phyloP scores from a whole-genome alignment of 2,113 vertebrate species.

The Grus americana region DNA sequence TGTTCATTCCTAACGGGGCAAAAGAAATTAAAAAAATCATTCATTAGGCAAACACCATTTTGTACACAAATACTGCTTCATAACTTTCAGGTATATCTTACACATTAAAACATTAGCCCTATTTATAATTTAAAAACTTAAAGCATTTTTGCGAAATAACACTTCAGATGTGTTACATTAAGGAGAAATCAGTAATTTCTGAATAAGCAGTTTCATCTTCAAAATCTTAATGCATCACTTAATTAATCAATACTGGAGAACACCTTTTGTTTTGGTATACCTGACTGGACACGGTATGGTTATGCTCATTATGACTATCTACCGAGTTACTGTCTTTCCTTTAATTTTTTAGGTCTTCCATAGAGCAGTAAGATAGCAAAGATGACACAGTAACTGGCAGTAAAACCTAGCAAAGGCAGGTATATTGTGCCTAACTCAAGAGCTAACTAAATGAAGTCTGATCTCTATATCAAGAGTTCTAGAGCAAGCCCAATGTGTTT shows the following conservation, averaged over 20 bases:
- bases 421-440: not conserved
- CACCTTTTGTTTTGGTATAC: not conserved
- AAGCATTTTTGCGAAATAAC: not conserved
- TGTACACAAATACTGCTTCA: not conserved
- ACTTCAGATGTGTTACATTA: accelerated
- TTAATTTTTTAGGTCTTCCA: not conserved
- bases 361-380: not conserved
- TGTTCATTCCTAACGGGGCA: constrained; percentile 89
- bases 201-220: not conserved
- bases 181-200: not conserved
- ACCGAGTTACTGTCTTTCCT: not conserved
- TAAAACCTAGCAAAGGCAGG: not conserved
- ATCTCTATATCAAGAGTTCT: not conserved
- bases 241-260: not conserved
- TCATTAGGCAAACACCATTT: not conserved
- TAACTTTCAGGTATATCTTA: not conserved
- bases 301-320: not conserved
- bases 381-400: not conserved
- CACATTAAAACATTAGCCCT: not conserved
- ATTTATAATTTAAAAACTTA: not conserved
- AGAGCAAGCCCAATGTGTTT: not conserved
- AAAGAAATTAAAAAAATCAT: not conserved
- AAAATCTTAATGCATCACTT: not conserved
- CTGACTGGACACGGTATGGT: not conserved
- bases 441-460: not conserved